Base-by-base conservation (phyloP, 1,140 invertebrate species). In the Planococcus citri region DNA sequence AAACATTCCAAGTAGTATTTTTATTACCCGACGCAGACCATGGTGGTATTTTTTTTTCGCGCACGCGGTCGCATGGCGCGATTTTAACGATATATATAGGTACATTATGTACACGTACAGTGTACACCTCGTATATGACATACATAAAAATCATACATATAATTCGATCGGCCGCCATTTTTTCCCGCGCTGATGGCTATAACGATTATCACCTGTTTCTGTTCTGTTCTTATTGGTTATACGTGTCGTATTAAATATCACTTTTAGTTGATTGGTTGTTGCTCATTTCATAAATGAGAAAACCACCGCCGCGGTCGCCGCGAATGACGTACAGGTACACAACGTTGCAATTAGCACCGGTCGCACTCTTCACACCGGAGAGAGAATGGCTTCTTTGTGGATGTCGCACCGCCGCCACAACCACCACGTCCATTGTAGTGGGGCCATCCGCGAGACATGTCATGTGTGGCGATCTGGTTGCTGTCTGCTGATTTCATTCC, bases 191-290 rank as follows among this genome's bases (percentile, higher is more conserved):
- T 17, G 6, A 3, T 20, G 41, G 41, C n/a, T 17, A 3, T 51
- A 64, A 64, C 60, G 60, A 27, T 64, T 25, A 64, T 25, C 20
- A 60, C 57, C n/a, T n/a, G n/a, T n/a, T n/a, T 8, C 60, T 27
- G 21, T 24, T 64, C 25, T 3, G 60, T 64, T 64, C 60, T 64
- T 64, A 64, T 64, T 64, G 60, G 60, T 64, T 24, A 64, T 20
- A 12, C 60, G 60, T 64, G 60, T 64, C 60, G 60, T 64, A 64
- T 64, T 64, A 64, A 64, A 64, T 64, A 64, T 64, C 60, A 64
- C 60, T 64, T 24, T 64, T 64, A 25, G 60, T 27, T 64, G 60
- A 64, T 64, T 64, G 60, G 60, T 25, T 27, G 60, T 24, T 25
- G 60, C 17, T 64, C 20, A 27, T 64, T 64, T 64, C 60, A 64